Percentiles rank a stretch among this genome's conserved stretches.
Evolutionary conservation across 2,113 vertebrate genomes (phyloP).

Genomic region (Globicephala melas): DNA sequence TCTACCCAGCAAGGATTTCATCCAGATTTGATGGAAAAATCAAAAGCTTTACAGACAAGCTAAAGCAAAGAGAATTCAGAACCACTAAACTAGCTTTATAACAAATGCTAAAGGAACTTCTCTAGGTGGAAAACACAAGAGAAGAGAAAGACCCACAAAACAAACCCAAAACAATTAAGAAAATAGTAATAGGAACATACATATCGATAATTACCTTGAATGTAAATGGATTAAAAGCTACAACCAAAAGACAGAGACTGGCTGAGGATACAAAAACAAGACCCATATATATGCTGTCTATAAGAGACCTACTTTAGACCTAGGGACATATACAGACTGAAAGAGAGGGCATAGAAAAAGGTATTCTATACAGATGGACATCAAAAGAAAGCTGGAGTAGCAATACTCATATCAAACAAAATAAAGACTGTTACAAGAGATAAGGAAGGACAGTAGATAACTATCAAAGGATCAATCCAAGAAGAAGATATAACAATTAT

Average conservation of each 20-base stretch:
- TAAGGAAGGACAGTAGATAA: neutral
- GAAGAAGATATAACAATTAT: too few species aligned
- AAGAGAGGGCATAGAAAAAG: neutral
- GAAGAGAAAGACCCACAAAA: neutral
- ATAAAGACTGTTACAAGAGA: neutral
- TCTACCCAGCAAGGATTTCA: too few species aligned
- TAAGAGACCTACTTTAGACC: neutral
- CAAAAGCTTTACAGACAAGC: too few species aligned
- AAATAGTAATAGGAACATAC: neutral
- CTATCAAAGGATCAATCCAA: too few species aligned
- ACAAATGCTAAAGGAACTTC: too few species aligned
- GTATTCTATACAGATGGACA: neutral
- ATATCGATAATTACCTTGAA: neutral
- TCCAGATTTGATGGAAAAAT: too few species aligned
- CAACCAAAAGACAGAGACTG: neutral
- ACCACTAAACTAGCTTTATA: too few species aligned
- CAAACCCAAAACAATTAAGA: neutral
- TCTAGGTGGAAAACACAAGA: too few species aligned
- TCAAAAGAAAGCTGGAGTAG: neutral
- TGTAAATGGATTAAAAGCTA: neutral
- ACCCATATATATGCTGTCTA: neutral
- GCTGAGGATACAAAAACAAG: neutral
- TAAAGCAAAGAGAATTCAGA: too few species aligned
- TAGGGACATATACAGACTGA: neutral
- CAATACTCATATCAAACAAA: neutral